Evolutionary conservation across 2,113 vertebrate genomes (phyloP).

Genomic region (Steatornis caripensis): DNA sequence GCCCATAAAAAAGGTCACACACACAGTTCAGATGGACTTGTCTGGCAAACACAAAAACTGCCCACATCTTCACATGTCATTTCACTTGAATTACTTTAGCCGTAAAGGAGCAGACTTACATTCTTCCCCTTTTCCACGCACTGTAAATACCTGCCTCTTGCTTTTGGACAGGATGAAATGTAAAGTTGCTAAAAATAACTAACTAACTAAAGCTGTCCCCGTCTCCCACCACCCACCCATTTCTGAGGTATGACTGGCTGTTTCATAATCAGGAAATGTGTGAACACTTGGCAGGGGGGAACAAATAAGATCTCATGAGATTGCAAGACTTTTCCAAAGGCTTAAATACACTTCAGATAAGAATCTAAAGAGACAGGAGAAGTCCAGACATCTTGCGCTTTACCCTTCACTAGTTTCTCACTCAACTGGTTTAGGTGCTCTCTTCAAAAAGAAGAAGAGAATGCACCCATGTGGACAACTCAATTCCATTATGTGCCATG

Average conservation of each 20-base stretch:
- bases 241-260: neutral
- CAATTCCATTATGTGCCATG: neutral
- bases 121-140: neutral
- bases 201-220: neutral
- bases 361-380: conserved; percentile 6
- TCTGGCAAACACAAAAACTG: neutral
- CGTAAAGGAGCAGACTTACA: neutral
- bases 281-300: neutral
- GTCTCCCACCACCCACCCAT: neutral
- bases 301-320: neutral
- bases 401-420: conserved; percentile 23
- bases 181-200: neutral
- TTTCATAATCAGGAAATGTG: neutral
- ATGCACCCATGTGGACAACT: conserved; percentile 38
- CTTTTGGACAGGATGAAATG: neutral
- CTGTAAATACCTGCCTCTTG: neutral
- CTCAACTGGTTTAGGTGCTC: neutral
- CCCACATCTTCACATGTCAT: neutral
- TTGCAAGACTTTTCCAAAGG: neutral
- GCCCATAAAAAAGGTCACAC: neutral
- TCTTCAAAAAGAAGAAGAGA: conserved; percentile 14
- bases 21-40: neutral
- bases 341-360: neutral
- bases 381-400: conserved; percentile 9
- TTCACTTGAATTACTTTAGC: neutral